Evolutionary conservation across 2,888 invertebrate species (phyloP).

Genomic region (Saturnia pavonia): DNA sequence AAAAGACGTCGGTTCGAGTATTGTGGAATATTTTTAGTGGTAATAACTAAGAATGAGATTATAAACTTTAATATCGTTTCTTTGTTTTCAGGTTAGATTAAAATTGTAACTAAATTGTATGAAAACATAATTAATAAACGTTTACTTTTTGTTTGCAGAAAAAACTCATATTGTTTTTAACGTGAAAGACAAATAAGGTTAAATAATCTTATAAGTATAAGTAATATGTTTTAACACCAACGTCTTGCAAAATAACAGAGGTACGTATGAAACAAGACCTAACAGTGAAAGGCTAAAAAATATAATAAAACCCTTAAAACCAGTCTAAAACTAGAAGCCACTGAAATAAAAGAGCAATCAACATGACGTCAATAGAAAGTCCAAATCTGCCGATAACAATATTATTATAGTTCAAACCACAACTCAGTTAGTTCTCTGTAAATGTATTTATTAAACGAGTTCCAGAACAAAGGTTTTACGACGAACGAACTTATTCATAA

Average conservation of each 20-base stretch:
- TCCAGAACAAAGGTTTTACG: neutral
- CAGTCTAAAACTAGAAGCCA: neutral
- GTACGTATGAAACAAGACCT: neutral
- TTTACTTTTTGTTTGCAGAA: too few species aligned
- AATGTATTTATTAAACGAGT: slow-evolving; percentile 6
- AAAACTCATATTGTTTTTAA: too few species aligned
- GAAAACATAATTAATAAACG: too few species aligned
- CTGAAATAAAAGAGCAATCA: slow-evolving; percentile 31
- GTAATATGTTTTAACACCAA: neutral
- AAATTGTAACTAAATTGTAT: too few species aligned
- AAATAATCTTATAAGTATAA: too few species aligned
- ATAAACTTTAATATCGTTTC: too few species aligned
- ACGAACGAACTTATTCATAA: neutral
- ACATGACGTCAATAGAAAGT: slow-evolving; percentile 39
- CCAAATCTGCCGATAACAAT: slow-evolving; percentile 44
- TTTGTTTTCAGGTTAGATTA: too few species aligned
- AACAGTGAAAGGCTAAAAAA: neutral
- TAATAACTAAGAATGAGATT: too few species aligned
- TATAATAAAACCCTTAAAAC: neutral
- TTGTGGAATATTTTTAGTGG: too few species aligned
- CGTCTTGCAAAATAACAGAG: neutral
- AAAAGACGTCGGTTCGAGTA: too few species aligned
- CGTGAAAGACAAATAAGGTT: too few species aligned
- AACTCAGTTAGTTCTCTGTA: slow-evolving; percentile 28
- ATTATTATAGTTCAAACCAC: slow-evolving; percentile 25